These are phyloP conservation scores for Ophiothrix spiculata DNA, from an alignment of 35 echinoderm and acorn worm species.

Conservation along the genomic window DNA sequence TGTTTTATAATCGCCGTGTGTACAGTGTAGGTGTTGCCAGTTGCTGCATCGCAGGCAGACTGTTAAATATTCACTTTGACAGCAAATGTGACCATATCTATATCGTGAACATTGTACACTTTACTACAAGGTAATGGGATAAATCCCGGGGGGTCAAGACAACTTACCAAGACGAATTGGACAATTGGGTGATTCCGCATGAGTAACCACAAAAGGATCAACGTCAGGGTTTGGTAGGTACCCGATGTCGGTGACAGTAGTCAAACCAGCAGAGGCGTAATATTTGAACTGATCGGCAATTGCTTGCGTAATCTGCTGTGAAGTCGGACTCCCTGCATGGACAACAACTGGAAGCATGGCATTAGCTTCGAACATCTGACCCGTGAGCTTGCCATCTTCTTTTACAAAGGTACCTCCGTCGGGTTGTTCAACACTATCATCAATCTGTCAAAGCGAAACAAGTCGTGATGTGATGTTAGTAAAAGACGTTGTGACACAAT, in stretches of 20 bases:
- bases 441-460: slow-evolving; percentile 33
- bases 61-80: no score
- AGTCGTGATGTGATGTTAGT: no score
- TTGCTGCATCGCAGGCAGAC: no score
- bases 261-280: slow-evolving; percentile 54
- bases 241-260: slow-evolving; percentile 51
- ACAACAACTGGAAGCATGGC: slow-evolving; percentile 20
- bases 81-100: no score
- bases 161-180: slow-evolving; percentile 57
- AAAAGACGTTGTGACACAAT: no score
- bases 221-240: slow-evolving; percentile 28
- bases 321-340: background rate
- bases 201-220: background rate
- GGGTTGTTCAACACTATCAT: slow-evolving; percentile 4
- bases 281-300: slow-evolving; percentile 23
- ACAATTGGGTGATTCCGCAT: slow-evolving; percentile 16
- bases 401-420: slow-evolving; percentile 37
- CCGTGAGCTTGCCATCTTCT: slow-evolving; percentile 22
- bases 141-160: no score
- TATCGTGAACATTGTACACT: no score
- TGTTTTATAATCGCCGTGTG: no score
- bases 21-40: no score
- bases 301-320: background rate
- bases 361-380: slow-evolving; percentile 36
- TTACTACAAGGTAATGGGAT: no score